These are phyloP conservation scores for Drosophila ercepeae DNA, from an alignment of 1,140 invertebrate species.

Conservation along the genomic window DNA sequence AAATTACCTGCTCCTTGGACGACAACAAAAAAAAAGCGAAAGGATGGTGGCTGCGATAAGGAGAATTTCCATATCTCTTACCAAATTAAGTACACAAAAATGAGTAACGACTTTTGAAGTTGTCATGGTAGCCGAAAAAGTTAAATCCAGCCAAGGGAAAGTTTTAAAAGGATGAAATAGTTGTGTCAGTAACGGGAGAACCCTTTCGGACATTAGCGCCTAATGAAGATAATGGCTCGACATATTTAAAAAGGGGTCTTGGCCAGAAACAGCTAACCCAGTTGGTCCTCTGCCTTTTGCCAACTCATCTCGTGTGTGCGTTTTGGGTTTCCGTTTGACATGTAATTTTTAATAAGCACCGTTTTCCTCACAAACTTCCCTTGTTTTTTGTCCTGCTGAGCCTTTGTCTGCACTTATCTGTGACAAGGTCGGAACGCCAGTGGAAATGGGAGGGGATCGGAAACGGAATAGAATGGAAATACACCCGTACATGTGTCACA, in stretches of 20 bases:
- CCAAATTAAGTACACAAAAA: constrained; percentile 81
- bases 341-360: constrained; percentile 80
- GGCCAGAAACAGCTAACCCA: constrained; percentile 1
- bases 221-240: constrained; percentile 80
- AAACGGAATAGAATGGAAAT: background rate
- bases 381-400: constrained; percentile 1
- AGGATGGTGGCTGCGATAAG: constrained; percentile 50
- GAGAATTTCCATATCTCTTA: constrained; percentile 68
- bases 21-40: constrained; percentile 23
- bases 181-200: constrained; percentile 15
- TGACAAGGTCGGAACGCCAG: constrained; percentile 31
- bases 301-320: constrained; percentile 48
- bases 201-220: constrained; percentile 68
- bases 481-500: constrained; percentile 55
- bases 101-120: constrained; percentile 83
- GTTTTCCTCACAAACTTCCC: constrained; percentile 63
- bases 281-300: constrained; percentile 23
- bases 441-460: background rate
- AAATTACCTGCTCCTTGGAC: constrained; percentile 70
- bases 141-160: constrained; percentile 41
- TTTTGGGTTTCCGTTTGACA: constrained; percentile 61
- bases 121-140: constrained; percentile 60
- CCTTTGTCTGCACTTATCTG: constrained; percentile 47
- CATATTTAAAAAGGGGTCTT: constrained; percentile 63
- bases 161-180: constrained; percentile 30